Conservation (phyloP, 2,888 invertebrate genomes). For the Emmelina monodactyla region DNA sequence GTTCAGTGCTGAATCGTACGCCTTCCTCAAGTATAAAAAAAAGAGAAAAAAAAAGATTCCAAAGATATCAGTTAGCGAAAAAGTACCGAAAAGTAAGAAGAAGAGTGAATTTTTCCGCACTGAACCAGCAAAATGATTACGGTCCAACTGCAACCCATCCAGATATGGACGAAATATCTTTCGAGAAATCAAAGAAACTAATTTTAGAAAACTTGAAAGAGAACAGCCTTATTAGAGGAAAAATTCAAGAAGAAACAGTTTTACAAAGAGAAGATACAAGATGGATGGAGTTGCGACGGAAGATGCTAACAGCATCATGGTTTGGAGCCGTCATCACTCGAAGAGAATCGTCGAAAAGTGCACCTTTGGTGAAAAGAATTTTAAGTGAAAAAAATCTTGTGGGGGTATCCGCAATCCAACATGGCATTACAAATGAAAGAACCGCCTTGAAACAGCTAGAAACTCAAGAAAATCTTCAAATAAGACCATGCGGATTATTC, state of each 20-base stretch:
- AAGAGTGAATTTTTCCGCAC: background rate
- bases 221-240: conserved; percentile 3
- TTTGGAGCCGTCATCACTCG: conserved; percentile 4
- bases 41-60: background rate
- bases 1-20: background rate
- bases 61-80: background rate
- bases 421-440: conserved; percentile 9
- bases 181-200: background rate
- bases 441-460: conserved; percentile 5
- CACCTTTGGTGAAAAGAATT: conserved; percentile 2
- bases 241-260: conserved; percentile 5
- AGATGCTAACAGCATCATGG: conserved; percentile 7
- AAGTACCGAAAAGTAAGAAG: background rate
- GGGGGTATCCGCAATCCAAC: conserved; percentile 5
- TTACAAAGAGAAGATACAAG: conserved; percentile 6
- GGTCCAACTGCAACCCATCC: background rate
- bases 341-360: conserved; percentile 1
- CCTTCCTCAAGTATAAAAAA: background rate
- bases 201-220: conserved; percentile 5
- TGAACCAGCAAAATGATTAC: background rate
- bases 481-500: conserved; percentile 6
- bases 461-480: conserved; percentile 4
- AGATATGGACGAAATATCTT: background rate
- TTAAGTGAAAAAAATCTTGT: background rate
- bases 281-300: conserved; percentile 9